phyloP scores from a whole-genome alignment of 2,113 vertebrate species.

The Pomatorhinus ruficollis region DNA sequence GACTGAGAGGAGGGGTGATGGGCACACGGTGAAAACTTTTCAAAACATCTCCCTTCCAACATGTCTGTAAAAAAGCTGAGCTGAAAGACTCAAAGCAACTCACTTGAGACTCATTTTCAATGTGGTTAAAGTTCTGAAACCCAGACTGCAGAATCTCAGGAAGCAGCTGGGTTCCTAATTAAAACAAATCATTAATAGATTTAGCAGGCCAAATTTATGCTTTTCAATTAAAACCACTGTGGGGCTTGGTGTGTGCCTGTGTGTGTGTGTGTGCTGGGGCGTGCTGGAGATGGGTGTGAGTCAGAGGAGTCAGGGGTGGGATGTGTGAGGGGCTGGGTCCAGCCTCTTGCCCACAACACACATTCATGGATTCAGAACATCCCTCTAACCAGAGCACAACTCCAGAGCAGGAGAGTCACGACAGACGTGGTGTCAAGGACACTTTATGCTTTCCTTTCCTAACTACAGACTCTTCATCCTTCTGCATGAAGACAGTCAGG shows the following conservation, averaged over 20 bases:
- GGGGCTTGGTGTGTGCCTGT: not conserved
- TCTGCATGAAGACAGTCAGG: not conserved
- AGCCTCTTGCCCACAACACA: not conserved
- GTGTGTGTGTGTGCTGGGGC: not conserved
- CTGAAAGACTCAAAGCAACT: constrained; percentile 61
- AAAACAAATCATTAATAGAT: constrained; percentile 81
- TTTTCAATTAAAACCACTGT: constrained; percentile 72
- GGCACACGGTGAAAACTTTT: constrained; percentile 14
- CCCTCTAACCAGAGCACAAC: not conserved
- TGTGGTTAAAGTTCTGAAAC: constrained; percentile 75
- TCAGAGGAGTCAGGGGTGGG: not conserved
- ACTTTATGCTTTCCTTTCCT: not conserved
- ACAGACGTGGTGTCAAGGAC: constrained; percentile 6
- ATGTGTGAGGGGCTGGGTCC: not conserved
- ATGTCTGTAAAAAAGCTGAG: constrained; percentile 74
- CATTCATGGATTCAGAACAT: constrained; percentile 12
- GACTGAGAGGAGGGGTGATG: not conserved
- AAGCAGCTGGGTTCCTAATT: constrained; percentile 85
- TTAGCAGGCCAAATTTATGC: constrained; percentile 81
- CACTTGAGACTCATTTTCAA: constrained; percentile 79
- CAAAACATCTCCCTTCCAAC: constrained; percentile 44
- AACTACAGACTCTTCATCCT: not conserved
- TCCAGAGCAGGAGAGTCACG: not conserved
- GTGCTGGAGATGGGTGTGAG: not conserved
- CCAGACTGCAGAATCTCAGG: constrained; percentile 77